Evolutionary conservation across 2,888 invertebrate species (phyloP).

Genomic region (Cepaea hortensis): DNA sequence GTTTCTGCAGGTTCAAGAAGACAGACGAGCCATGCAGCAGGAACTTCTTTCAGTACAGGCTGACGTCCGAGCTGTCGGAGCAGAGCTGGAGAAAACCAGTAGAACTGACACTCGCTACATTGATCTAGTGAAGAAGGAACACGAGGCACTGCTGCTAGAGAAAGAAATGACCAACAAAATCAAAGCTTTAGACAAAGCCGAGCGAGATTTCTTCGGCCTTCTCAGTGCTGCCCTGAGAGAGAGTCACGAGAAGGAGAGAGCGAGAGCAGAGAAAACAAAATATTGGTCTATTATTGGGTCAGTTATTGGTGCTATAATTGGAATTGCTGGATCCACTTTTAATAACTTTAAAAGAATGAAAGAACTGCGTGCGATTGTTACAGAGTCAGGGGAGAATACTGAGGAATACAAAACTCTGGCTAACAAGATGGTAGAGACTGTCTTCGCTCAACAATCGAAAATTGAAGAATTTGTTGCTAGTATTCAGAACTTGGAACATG

Average conservation of each 20-base stretch:
- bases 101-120: constrained; percentile 87
- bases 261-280: constrained; percentile 88
- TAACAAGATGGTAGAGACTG: constrained; percentile 20
- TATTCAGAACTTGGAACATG: not conserved
- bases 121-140: constrained; percentile 83
- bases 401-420: constrained; percentile 48
- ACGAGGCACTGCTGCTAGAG: constrained; percentile 75
- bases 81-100: constrained; percentile 85
- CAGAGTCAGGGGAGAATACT: constrained; percentile 64
- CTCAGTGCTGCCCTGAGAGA: constrained; percentile 86
- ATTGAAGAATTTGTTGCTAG: constrained; percentile 29
- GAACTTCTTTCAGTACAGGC: constrained; percentile 64
- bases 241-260: constrained; percentile 88
- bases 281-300: constrained; percentile 89
- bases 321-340: constrained; percentile 83
- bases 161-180: constrained; percentile 80
- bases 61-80: constrained; percentile 83
- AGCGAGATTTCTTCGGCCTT: constrained; percentile 83
- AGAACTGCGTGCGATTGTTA: constrained; percentile 81
- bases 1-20: constrained; percentile 68
- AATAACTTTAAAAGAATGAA: constrained; percentile 83
- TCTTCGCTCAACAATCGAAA: constrained; percentile 30
- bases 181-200: constrained; percentile 83
- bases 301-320: constrained; percentile 81
- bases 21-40: constrained; percentile 66